phyloP scores from a whole-genome alignment of 2,797 vertebrate species.

The Falco peregrinus region DNA sequence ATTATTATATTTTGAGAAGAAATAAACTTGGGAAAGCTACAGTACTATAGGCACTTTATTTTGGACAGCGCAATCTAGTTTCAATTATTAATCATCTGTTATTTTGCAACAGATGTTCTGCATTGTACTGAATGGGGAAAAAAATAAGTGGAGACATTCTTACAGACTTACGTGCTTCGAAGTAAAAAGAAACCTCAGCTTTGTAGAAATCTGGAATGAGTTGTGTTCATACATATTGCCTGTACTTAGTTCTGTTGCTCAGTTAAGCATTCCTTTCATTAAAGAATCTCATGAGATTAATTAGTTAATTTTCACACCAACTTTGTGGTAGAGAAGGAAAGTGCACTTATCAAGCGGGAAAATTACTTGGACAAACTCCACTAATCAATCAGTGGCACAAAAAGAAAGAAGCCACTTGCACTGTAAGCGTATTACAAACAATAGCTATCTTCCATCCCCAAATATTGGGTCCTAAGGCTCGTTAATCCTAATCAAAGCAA shows the following conservation, averaged over 20 bases:
- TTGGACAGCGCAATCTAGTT: not conserved
- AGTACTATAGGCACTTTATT: not conserved
- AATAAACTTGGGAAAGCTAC: not conserved
- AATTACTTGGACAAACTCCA: constrained; percentile 42
- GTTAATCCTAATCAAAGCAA: not conserved
- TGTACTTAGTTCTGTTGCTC: constrained; percentile 41
- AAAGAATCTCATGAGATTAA: constrained; percentile 53
- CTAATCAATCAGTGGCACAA: constrained; percentile 41
- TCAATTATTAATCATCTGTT: constrained; percentile 45
- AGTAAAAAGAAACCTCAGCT: constrained; percentile 9
- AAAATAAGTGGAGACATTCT: not conserved
- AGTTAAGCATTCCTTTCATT: constrained; percentile 21
- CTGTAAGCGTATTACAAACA: constrained; percentile 5
- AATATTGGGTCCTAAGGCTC: not conserved
- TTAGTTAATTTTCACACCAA: constrained; percentile 56
- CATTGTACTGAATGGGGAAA: not conserved
- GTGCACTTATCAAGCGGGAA: not conserved
- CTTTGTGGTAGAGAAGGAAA: not conserved
- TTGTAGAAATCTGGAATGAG: not conserved
- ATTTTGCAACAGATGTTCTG: constrained; percentile 32
- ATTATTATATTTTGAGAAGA: not conserved
- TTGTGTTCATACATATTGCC: not conserved
- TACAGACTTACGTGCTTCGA: not conserved
- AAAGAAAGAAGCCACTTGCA: constrained; percentile 46
- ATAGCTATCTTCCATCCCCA: not conserved